Evolutionary conservation across 2,113 vertebrate genomes (phyloP), one percentile per base, ranked within the genome.

Genomic region (Gymnarchus niloticus): DNA sequence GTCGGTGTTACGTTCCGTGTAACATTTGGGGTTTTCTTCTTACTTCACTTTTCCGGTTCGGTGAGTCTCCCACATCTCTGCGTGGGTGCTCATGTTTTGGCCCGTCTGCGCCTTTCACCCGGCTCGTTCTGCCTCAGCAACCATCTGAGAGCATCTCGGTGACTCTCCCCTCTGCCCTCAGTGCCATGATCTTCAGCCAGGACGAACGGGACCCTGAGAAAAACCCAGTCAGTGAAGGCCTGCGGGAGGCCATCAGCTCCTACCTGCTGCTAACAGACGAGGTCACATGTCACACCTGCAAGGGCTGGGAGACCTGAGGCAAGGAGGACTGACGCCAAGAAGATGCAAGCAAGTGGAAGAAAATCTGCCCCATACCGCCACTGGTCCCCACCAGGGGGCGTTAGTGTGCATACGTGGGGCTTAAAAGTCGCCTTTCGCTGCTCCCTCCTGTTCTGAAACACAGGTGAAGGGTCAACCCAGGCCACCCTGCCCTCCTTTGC

Each of bases 211-310:
- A 90, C 0, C 91, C 59, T 0, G 92, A 92, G 21, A 90, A 93
- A 0, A 93, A 92, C n/a, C 93, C 94, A 85, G 90, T 97, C 89
- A 98, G 97, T 1, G 94, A 94, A 76, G 96, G 97, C 0, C 93
- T 97, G 85, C 91, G 95, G 82, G 96, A 98, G 77, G 93, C 97
- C 89, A 92, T 97, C 87, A 94, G 87, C 91, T 96, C 96, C 78
- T 97, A 97, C 88, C 91, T 97, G 85, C 94, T 94, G 48, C 91
- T 97, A 91, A 94, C 96, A 0, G 93, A 95, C 0, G 92, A 92
- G 0, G 54, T 9, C 0, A 17, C 3, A 2, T 83, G 89, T 0
- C 51, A 91, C 59, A 56, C 88, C 86, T 86, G 84, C 65, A 86
- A 54, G 3, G 82, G 87, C 91, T 91, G 88, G 90, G 91, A 90